phyloP scores from a whole-genome alignment of 2,888 invertebrate genomes.

The Seira sanloemensis region DNA sequence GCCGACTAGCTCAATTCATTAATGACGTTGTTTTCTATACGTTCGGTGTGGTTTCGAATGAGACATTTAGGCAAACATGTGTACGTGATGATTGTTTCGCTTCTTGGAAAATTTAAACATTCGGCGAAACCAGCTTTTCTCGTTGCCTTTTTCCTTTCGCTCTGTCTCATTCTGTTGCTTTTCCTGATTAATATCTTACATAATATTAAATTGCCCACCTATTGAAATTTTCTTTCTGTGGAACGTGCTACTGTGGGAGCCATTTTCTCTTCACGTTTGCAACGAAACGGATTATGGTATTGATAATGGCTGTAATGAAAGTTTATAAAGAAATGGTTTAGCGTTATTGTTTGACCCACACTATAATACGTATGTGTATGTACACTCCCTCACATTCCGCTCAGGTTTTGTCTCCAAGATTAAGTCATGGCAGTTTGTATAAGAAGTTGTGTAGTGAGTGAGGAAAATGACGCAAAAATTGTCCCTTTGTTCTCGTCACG shows the following conservation, averaged over 20 bases:
- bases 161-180: neutral
- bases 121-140: neutral
- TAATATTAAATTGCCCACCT: constrained; percentile 2
- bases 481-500: neutral
- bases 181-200: neutral
- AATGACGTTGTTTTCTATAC: too few relatives aligned
- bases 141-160: neutral
- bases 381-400: neutral
- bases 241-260: neutral
- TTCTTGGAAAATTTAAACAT: neutral
- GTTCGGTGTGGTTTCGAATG: too few relatives aligned
- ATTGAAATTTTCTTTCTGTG: constrained; percentile 2
- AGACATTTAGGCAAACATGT: neutral
- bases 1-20: too few relatives aligned
- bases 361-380: constrained; percentile 7
- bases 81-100: neutral
- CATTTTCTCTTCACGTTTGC: constrained; percentile 48
- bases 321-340: constrained; percentile 54
- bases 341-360: constrained; percentile 49
- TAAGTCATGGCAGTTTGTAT: constrained; percentile 3
- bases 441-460: neutral
- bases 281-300: constrained; percentile 47
- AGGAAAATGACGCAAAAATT: constrained; percentile 14
- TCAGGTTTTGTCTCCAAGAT: neutral
- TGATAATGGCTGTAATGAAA: constrained; percentile 53